phyloP scores from a whole-genome alignment of 2,113 vertebrate species.

The Hippoglossus stenolepis region DNA sequence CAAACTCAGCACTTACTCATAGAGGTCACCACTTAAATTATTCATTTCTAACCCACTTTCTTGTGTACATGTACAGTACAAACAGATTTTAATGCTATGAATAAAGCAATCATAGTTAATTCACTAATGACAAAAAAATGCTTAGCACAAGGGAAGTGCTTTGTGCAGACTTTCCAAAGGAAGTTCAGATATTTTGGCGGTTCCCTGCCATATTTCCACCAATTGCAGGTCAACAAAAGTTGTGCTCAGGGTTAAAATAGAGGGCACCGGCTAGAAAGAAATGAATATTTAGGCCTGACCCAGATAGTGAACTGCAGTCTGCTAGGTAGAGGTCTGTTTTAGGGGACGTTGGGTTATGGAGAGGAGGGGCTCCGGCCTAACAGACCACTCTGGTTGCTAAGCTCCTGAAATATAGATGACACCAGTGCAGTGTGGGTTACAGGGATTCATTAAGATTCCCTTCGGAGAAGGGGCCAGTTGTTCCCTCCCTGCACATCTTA shows the following conservation, averaged over 20 bases:
- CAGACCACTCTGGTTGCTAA: conserved; percentile 42
- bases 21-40: conserved; percentile 42
- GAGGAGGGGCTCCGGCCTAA: not conserved
- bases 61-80: not conserved
- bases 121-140: not conserved
- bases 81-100: not conserved
- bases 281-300: conserved; percentile 52
- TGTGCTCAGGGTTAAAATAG: conserved; percentile 21
- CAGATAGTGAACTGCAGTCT: conserved; percentile 43
- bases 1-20: conserved; percentile 43
- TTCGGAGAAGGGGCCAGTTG: conserved; percentile 26
- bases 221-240: not conserved
- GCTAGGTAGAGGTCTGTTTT: conserved; percentile 13
- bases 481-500: conserved; percentile 9
- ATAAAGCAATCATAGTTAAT: conserved; percentile 17
- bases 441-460: conserved; percentile 67
- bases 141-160: not conserved
- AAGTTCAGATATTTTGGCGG: not conserved
- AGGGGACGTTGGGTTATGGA: not conserved
- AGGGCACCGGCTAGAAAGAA: conserved; percentile 18
- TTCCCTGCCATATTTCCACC: not conserved
- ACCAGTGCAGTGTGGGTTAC: conserved; percentile 18
- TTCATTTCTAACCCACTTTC: conserved; percentile 58
- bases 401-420: conserved; percentile 75
- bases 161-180: conserved; percentile 12